A percentile compares a stretch with the other conserved stretches of the same genome.
Evolutionary conservation across 2,888 invertebrate genomes (phyloP).

Genomic region (Lymantria monacha): DNA sequence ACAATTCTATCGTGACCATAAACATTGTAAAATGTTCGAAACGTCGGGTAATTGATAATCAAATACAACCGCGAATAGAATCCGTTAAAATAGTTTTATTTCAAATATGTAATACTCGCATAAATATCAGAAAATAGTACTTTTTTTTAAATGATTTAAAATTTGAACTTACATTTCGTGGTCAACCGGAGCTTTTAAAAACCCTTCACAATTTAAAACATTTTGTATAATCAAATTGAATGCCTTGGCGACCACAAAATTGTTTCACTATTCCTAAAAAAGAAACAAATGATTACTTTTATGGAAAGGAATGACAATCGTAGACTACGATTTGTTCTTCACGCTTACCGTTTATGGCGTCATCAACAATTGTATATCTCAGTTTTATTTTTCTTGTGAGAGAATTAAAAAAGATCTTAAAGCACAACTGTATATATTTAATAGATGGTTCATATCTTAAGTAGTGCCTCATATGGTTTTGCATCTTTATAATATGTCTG

Average conservation of each 20-base stretch:
- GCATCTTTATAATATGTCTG: no score
- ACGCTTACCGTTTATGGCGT: conserved; percentile 44
- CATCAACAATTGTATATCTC: conserved; percentile 41
- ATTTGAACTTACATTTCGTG: background rate
- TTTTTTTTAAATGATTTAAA: no score
- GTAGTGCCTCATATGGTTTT: no score
- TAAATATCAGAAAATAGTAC: no score
- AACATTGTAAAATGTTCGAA: no score
- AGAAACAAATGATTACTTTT: conserved; percentile 42
- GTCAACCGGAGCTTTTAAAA: conserved; percentile 7
- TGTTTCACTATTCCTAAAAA: conserved; percentile 21
- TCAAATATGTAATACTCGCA: no score
- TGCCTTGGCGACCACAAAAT: conserved; percentile 37
- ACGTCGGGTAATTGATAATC: no score
- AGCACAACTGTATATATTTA: background rate
- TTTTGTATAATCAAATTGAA: conserved; percentile 29
- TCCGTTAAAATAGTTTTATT: no score
- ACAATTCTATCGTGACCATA: no score
- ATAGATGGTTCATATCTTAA: no score
- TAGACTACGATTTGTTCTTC: conserved; percentile 63
- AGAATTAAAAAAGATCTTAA: conserved; percentile 18
- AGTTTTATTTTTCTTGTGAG: conserved; percentile 17
- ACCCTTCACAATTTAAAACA: conserved; percentile 15
- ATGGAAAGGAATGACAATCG: conserved; percentile 51
- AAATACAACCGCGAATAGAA: no score